Base-by-base conservation (phyloP, 2,888 invertebrate genomes). In the Leuctra nigra region DNA sequence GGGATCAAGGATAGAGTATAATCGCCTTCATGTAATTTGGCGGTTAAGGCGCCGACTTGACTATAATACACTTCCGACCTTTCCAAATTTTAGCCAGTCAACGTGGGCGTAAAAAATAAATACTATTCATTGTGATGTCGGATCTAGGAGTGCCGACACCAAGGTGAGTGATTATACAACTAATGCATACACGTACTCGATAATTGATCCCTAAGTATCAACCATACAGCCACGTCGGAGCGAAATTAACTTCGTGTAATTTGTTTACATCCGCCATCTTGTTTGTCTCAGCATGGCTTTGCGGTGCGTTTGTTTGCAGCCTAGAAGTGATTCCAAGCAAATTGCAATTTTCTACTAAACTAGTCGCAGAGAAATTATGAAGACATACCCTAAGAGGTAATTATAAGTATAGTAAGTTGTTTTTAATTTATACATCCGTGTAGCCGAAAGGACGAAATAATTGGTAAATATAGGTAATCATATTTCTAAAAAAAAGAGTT, bases 21-120 rank as follows among this genome's bases (percentile, higher is more conserved):
- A 44, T 23, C 44, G 44, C 44, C 23, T 23, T 44, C 44, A 20
- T 44, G 44, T 44, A 44, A 44, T 44, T 44, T 44, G 44, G 44
- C 44, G 44, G 44, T 44, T 44, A 20, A 44, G 44, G 23, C 44
- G 23, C 20, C 44, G 23, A 44, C 44, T 7, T 6, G 6, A 6
- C 11, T 44, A 20, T 44, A 23, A 44, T 44, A 44, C 23, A 44
- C 44, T 44, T 44, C 44, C 44, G 44, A 44, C 44, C 44, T 44
- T 44, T 44, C 23, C 44, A 23, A 44, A 44, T 13, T 44, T 29
- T 29, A 16, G 22, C 44, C 44, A 44, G 18, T 20, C 18, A 22
- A 44, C 23, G 44, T 44, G 23, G 44, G 44, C 22, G 44, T 44
- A 23, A 44, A 44, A 44, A 44, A 44, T n/a, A 23, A 44, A 44